Percentiles rank a stretch among this genome's conserved stretches.
phyloP scores from a whole-genome alignment of 2,113 vertebrate species.

The Toxostoma redivivum region DNA sequence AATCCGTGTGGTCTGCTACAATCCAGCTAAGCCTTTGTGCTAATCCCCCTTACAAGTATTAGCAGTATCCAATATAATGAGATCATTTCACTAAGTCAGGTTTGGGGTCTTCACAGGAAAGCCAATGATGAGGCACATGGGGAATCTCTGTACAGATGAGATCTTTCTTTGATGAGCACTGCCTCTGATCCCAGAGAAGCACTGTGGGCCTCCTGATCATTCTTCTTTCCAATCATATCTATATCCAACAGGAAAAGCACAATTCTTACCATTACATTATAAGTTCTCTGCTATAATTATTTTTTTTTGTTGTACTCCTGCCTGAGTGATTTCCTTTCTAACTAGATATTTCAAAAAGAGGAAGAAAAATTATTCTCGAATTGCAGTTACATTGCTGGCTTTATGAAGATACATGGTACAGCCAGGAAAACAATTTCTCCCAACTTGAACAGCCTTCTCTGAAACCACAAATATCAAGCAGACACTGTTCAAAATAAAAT shows the following conservation, averaged over 20 bases:
- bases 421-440: not conserved
- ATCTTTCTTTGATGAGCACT: constrained; percentile 13
- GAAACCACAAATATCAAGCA: not conserved
- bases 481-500: not conserved
- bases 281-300: constrained; percentile 26
- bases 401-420: constrained; percentile 32
- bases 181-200: constrained; percentile 27
- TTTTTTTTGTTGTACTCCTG: not conserved
- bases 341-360: constrained; percentile 25
- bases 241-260: constrained; percentile 27
- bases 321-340: constrained; percentile 35
- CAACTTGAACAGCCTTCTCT: not conserved
- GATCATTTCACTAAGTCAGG: not conserved
- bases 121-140: not conserved
- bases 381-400: not conserved
- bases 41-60: not conserved
- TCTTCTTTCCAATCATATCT: constrained; percentile 17
- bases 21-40: not conserved
- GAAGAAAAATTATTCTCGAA: constrained; percentile 10
- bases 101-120: not conserved
- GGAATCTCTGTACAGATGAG: not conserved
- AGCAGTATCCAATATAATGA: not conserved
- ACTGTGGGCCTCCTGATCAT: not conserved
- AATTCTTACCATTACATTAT: not conserved
- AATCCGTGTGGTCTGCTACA: not conserved